Conservation (phyloP, 2,797 vertebrate species). For the Myoxocephalus aenaeus region DNA sequence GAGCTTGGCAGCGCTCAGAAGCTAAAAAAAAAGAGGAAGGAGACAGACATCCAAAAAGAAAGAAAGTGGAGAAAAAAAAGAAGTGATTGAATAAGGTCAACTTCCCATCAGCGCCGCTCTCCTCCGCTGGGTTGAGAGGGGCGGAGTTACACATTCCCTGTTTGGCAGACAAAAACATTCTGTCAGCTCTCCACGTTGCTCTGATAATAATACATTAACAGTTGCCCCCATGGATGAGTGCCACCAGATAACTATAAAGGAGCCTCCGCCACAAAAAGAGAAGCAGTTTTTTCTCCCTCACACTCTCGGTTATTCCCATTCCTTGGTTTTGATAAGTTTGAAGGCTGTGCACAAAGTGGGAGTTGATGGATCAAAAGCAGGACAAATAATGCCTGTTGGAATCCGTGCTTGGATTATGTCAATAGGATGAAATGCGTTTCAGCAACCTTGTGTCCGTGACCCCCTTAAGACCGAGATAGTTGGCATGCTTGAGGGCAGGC, state of each 20-base stretch:
- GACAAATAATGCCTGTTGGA: constrained; percentile 10
- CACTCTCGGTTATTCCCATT: constrained; percentile 29
- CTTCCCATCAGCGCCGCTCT: constrained; percentile 44
- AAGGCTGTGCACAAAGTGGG: constrained; percentile 16
- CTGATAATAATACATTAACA: constrained; percentile 68
- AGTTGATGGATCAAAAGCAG: constrained; percentile 23
- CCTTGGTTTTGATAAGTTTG: constrained; percentile 35
- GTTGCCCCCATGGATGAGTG: constrained; percentile 53
- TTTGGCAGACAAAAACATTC: constrained; percentile 64
- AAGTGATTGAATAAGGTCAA: constrained; percentile 64
- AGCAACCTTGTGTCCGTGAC: constrained; percentile 50
- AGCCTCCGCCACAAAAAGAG: constrained; percentile 29
- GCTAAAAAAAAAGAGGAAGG: constrained; percentile 12
- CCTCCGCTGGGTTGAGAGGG: constrained; percentile 33
- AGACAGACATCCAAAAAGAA: constrained; percentile 42
- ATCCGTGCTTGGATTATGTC: constrained; percentile 22
- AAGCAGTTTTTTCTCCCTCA: constrained; percentile 19
- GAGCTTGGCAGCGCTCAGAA: constrained; percentile 59
- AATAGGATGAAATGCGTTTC: constrained; percentile 33
- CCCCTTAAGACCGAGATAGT: constrained; percentile 42
- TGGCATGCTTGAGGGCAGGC: constrained; percentile 56
- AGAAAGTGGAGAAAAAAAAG: constrained; percentile 23
- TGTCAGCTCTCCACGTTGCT: constrained; percentile 59
- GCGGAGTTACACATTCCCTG: constrained; percentile 52
- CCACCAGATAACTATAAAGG: constrained; percentile 53